Base-by-base conservation (phyloP, 92 coral and sea anemone species). In the Pocillopora meandrina region DNA sequence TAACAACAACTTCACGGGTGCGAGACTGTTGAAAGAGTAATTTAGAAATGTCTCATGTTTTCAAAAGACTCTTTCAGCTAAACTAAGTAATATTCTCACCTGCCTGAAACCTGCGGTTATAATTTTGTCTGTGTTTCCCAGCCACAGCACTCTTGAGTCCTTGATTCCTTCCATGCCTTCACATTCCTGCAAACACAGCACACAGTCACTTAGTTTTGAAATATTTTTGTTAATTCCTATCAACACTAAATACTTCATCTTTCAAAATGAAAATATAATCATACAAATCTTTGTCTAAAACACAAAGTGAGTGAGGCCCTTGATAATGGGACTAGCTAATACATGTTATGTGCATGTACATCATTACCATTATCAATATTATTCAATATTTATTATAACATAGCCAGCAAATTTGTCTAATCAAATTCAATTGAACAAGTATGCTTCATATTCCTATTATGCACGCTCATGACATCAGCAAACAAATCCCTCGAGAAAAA, bases 81-180 rank as follows among this genome's bases (percentile, higher is more conserved):
- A 14, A 20, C 47, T 14, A 19, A 20, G 31, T 70, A 70, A n/a
- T 69, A 23, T 68, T 56, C 84, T 70, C 75, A 96, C 98, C 93
- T 71, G 59, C 80, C 75, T 81, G 89, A 94, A 92, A 10, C 98
- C 98, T 31, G 95, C 76, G 17, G 95, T 95, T 19, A 96, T 74
- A 42, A 96, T 81, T 68, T 83, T 91, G 68, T 92, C 91, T 74
- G 85, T 92, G 78, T 78, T 74, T 59, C 98, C 97, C 23, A 91
- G 77, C 98, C 98, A 96, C 14, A 92, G 75, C 35, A 96, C 93
- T 85, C 98, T 88, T 17, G 98, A 89, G 74, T 94, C 98, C 71
- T 88, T 92, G 3, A 83, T 81, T 63, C 98, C 98, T 16, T 86
- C 92, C 83, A 94, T 71, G 65, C 98, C 94, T 63, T 83, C 75